Percentiles rank a stretch among this genome's conserved stretches.
Evolutionary conservation across 2,797 vertebrate genomes (phyloP).

Genomic region (Threskiornis aethiopicus): DNA sequence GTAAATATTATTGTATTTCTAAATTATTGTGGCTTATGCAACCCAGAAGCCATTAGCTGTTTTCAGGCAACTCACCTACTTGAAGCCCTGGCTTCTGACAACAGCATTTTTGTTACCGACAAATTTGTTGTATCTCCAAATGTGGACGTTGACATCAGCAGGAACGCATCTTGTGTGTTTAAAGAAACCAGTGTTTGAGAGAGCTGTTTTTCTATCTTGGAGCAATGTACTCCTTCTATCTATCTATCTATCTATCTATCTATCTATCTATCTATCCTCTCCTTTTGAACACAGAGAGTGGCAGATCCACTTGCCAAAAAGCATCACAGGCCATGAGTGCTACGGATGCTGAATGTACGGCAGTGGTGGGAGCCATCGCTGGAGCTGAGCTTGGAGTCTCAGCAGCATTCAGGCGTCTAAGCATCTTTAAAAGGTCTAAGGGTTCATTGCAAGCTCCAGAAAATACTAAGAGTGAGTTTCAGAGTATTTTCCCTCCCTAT

Average conservation of each 20-base stretch:
- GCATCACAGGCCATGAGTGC: accelerated
- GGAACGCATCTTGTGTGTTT: neutral
- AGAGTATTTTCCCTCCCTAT: neutral
- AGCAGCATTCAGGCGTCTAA: neutral
- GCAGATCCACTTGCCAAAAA: neutral
- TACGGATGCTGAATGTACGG: accelerated
- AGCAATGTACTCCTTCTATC: neutral
- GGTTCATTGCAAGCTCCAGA: neutral
- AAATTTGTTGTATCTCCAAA: neutral
- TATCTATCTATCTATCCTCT: neutral
- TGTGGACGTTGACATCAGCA: neutral
- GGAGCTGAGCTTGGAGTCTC: neutral
- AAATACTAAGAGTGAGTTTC: neutral
- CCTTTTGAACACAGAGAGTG: neutral
- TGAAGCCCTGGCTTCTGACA: neutral
- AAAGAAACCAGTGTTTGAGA: neutral
- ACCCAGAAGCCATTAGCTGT: neutral
- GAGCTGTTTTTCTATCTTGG: neutral
- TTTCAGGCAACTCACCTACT: neutral
- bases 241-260: neutral
- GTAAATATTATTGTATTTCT: neutral
- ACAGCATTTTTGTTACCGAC: neutral
- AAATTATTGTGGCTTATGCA: neutral
- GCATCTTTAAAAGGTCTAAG: neutral
- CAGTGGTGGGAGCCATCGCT: accelerated